Evolutionary conservation across 2,888 invertebrate species (phyloP), one percentile per base, ranked within the genome.

Genomic region (Unio pictorum): DNA sequence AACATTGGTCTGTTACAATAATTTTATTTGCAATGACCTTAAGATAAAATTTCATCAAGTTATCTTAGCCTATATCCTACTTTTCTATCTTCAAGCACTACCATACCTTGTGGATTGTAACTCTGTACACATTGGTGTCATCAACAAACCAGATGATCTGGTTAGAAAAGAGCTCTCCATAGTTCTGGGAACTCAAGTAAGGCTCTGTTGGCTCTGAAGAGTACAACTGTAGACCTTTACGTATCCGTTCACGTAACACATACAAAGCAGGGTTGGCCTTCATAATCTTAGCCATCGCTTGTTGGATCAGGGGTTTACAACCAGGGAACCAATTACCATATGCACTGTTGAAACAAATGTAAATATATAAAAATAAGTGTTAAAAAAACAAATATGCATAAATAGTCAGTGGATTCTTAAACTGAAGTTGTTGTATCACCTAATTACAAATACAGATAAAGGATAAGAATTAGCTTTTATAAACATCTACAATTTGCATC

Each of bases 101-200:
- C 28, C 81, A 67, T 72, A 91, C 91, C 88, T 99, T 99, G 92
- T 99, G 99, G 86, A 99, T 99, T 0, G 99, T 99, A 34, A 99
- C 99, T 78, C 99, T 93, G 91, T 99, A 99, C 45, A 99, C 99
- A 90, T 99, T 99, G 0, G 99, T 99, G 90, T 99, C 99, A 88
- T 99, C 99, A 18, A 99, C 99, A 91, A 99, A 99, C 99, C 99
- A 99, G 91, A 99, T 99, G 87, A 99, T 99, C 91, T 99, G 99
- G 91, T 99, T 99, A n/a, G 97, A 98, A 92, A 99, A 99, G 66
- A 99, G 92, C 91, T 99, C 99, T 80, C 99, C 99, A 85, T 99
- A 99, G 92, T 99, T 99, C 92, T 99, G 99, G 68, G 98, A 98
- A 71, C 98, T 98, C 54, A 99, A 92, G 88, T 99, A 99, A 0